Evolutionary conservation across 2,888 invertebrate genomes (phyloP), one percentile per base, ranked within the genome.

Genomic region (Thymelicus sylvestris): DNA sequence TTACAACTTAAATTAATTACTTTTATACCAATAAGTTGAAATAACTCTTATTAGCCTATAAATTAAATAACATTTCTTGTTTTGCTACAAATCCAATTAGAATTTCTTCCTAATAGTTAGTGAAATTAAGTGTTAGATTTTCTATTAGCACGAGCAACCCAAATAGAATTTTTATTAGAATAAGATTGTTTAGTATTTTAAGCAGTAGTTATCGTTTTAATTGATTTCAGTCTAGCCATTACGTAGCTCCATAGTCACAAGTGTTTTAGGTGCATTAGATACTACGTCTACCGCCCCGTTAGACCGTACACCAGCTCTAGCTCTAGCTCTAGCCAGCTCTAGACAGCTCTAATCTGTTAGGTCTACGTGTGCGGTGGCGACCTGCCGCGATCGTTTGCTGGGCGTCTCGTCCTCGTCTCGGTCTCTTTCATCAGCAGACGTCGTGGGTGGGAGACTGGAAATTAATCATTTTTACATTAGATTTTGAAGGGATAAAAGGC

Each of bases 351-450:
- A 88, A 72, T 85, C 84, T 75, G 93, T 92, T 86, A 93, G 92
- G 87, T 93, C 93, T 85, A 92, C 89, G 79, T 86, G 86, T 66
- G 85, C 80, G 79, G 79, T 86, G 2, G 67, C 67, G 86, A 94
- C 93, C 89, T 95, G 95, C 74, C 93, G 91, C 74, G 91, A 83
- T 39, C 95, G 93, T 79, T 95, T 95, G 74, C 84, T 80, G 8
- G 94, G 93, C 19, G 87, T 83, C 74, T 92, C 82, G 80, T 92
- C 88, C 73, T 92, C 86, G 78, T 92, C 91, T 0, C 87, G 83
- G 0, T 89, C 89, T 0, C 88, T 81, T 0, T 90, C 88, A 15
- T 89, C 88, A 5, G 85, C 79, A 7, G 89, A 84, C 52, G 90
- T 84, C 44, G 86, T 84, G 0, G 91, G 86, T 7, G 91, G 87